Evolutionary conservation across 2,888 invertebrate genomes (phyloP), one percentile per base, ranked within the genome.

Genomic region (Scaptomyza cyrtandrae): DNA sequence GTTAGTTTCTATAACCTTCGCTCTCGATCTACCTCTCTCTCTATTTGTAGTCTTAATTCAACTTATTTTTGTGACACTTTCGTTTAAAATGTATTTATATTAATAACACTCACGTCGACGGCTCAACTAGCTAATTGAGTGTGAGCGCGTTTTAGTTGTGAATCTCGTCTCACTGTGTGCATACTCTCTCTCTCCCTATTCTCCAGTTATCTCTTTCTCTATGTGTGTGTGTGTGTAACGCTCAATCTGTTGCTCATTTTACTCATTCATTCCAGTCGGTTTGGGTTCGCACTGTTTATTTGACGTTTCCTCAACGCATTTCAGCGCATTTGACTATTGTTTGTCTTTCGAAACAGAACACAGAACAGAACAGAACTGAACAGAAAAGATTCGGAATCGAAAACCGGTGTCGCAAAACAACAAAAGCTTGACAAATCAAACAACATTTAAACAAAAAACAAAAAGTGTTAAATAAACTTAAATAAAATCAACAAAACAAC

Each of bases 311-410:
- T 81, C 85, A 75, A 81, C 86, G 71, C 75, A 77, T 84, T 84
- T 77, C 77, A 86, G 74, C 85, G 79, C 85, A 85, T 85, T 85
- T 84, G 73, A 79, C 84, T 77, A 75, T 79, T 88, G 85, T 85
- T 85, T 88, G 85, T 75, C 88, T 81, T 77, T 72, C 86, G 75
- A 58, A 62, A 81, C 81, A 83, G 78, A 80, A 82, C 82, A 45
- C 35, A 35, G 31, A 49, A 49, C 16, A 31, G 35, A 35, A 35
- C 35, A 11, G 33, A 35, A 35, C 4, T 1, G 33, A n/a, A n/a
- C n/a, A 19, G 19, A 19, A 19, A 2, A 19, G 2, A 19, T 19
- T 31, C 27, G 45, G 19, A 19, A 61, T 55, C 59, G 60, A 53
- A 54, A 69, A 73, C 61, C 67, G 64, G 67, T 67, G 49, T 52